These are phyloP conservation scores for Gymnopithys bicolor DNA, from an alignment of 2,797 vertebrate genomes.

Conservation along the genomic window DNA sequence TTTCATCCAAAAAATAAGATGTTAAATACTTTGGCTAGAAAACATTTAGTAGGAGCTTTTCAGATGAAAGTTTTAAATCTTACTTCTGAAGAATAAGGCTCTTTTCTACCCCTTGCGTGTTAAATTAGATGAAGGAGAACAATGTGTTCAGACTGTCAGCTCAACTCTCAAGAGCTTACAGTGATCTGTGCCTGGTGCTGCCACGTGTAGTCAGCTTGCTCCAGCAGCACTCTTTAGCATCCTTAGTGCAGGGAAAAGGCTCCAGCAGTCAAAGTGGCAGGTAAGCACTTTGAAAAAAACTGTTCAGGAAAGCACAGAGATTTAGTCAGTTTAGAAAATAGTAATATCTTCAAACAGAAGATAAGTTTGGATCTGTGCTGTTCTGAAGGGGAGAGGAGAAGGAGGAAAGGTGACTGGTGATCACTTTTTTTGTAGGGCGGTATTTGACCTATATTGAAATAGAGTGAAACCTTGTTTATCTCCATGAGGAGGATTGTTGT, in stretches of 20 bases:
- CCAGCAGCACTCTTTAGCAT: not conserved
- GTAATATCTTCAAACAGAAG: not conserved
- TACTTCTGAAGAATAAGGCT: not conserved
- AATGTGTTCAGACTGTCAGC: not conserved
- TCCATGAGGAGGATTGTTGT: not conserved
- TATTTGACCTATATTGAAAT: not conserved
- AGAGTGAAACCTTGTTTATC: not conserved
- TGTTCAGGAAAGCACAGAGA: accelerated
- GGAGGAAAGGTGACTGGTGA: not conserved
- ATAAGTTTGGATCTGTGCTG: not conserved
- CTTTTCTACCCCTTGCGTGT: accelerated
- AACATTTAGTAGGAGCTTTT: not conserved
- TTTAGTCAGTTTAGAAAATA: not conserved
- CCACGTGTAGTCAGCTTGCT: accelerated
- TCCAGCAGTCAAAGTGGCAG: not conserved
- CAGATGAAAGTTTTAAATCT: not conserved
- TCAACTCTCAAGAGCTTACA: not conserved
- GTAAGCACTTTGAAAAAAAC: not conserved
- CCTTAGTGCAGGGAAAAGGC: not conserved
- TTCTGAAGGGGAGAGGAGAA: not conserved
- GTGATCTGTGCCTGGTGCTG: not conserved
- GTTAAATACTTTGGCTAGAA: not conserved
- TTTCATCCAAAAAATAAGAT: not conserved
- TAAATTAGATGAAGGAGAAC: not conserved
- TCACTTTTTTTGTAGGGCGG: not conserved